These are phyloP conservation scores for Tetramorium simillimum DNA, from an alignment of 1,140 invertebrate species.

Conservation along the genomic window DNA sequence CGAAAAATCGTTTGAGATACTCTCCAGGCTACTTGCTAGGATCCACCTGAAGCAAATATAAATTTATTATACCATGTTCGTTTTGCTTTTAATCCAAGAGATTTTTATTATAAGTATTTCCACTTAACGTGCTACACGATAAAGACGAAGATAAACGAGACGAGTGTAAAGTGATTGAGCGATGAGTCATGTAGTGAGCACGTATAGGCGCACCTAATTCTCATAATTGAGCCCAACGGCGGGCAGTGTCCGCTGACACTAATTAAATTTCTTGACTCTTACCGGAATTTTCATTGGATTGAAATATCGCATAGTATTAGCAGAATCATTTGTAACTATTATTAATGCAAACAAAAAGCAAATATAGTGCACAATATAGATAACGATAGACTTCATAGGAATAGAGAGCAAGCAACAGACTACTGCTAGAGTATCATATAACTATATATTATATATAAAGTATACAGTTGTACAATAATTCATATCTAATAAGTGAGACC, in stretches of 20 bases:
- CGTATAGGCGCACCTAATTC: conserved; percentile 11
- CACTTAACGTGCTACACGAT: background rate
- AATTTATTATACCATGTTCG: conserved; percentile 47
- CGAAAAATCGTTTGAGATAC: conserved; percentile 59
- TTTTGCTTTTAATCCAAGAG: background rate
- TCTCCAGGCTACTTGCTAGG: conserved; percentile 71
- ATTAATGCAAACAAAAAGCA: conserved; percentile 47
- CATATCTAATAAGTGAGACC: conserved; percentile 29
- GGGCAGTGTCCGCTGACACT: background rate
- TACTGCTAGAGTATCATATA: conserved; percentile 41
- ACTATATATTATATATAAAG: conserved; percentile 9
- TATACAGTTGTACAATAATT: conserved; percentile 31
- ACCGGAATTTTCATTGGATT: background rate
- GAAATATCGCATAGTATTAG: conserved; percentile 40
- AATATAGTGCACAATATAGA: conserved; percentile 49
- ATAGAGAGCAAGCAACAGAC: conserved; percentile 65
- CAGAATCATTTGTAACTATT: conserved; percentile 36
- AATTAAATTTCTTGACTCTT: conserved; percentile 28
- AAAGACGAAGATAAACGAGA: background rate
- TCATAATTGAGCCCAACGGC: conserved; percentile 23
- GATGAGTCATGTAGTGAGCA: conserved; percentile 20
- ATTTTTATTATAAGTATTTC: background rate
- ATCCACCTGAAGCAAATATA: conserved; percentile 82
- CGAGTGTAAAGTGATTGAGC: conserved; percentile 8
- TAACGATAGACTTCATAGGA: conserved; percentile 36